Base-by-base conservation (phyloP, 2,888 invertebrate species). In the Fabriciana adippe region DNA sequence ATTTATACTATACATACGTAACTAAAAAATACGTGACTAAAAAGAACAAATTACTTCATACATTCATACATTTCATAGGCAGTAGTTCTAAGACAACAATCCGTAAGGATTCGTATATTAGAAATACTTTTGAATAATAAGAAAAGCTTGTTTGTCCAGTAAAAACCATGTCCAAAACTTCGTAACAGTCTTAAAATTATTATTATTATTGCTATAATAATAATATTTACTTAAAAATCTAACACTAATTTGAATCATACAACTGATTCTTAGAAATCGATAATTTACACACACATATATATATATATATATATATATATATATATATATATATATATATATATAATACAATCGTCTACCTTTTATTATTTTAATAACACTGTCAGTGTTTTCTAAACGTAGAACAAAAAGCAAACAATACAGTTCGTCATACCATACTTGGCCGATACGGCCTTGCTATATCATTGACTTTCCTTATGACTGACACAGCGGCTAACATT, bases 261-360 rank as follows among this genome's bases (percentile, higher is more conserved):
- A 57, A 57, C 56, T 57, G 56, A 57, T 57, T 41, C 45, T 41
- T 8, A 13, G 18, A 18, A 41, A 13, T 41, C 35, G 13, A 35
- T 35, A 16, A 6, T 16, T 14, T 57, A 13, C 2, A 54, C 2
- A 21, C 14, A 54, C 21, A 18, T 18, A 4, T 18, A 3, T 18
- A 18, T 18, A 18, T 18, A 18, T 18, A 18, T 18, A 18, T 11
- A 21, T 21, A 54, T 54, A 18, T 18, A 4, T 18, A 3, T 18
- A 18, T 18, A 18, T 18, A 18, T 18, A 18, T 18, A 18, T 18
- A 54, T 14, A 54, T 16, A 18, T 4, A 26, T 26, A 54, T 50
- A 8, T 50, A 13, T 50, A n/a, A 50, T n/a, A n/a, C 16, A 50
- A n/a, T 50, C 15, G n/a, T 50, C 15, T n/a, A 50, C 15, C 5